Conservation (phyloP, 2,113 vertebrate species). For the Pavo muticus region DNA sequence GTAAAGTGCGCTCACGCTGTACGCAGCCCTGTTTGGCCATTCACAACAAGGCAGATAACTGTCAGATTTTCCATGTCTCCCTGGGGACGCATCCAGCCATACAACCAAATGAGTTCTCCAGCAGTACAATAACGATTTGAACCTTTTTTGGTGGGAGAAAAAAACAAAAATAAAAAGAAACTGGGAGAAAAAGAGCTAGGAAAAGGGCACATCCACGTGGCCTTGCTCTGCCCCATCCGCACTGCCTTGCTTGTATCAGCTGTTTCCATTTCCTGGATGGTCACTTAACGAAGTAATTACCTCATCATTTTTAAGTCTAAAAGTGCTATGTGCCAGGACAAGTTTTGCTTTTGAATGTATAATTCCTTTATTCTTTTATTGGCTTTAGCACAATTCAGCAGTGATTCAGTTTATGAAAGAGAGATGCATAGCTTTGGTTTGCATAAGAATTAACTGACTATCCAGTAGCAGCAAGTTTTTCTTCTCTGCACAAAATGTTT, state of each 20-base stretch:
- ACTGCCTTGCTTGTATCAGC: not conserved
- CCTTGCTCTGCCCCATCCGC: not conserved
- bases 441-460: constrained; percentile 74
- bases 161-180: not conserved
- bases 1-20: not conserved
- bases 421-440: constrained; percentile 61
- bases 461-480: constrained; percentile 57
- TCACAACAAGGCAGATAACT: not conserved
- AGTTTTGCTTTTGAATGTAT: constrained; percentile 63
- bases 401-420: constrained; percentile 70
- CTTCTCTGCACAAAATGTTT: constrained; percentile 53
- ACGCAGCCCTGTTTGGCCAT: not conserved
- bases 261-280: not conserved
- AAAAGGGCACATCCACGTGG: not conserved
- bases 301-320: constrained; percentile 39
- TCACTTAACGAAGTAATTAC: constrained; percentile 35
- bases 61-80: not conserved
- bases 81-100: not conserved
- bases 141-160: not conserved
- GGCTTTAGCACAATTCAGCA: constrained; percentile 46
- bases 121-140: not conserved
- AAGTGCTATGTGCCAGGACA: constrained; percentile 52
- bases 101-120: not conserved
- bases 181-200: not conserved
- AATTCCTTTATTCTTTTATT: constrained; percentile 67